Evolutionary conservation across 2,797 vertebrate genomes (phyloP).

Genomic region (Pipistrellus pygmaeus): DNA sequence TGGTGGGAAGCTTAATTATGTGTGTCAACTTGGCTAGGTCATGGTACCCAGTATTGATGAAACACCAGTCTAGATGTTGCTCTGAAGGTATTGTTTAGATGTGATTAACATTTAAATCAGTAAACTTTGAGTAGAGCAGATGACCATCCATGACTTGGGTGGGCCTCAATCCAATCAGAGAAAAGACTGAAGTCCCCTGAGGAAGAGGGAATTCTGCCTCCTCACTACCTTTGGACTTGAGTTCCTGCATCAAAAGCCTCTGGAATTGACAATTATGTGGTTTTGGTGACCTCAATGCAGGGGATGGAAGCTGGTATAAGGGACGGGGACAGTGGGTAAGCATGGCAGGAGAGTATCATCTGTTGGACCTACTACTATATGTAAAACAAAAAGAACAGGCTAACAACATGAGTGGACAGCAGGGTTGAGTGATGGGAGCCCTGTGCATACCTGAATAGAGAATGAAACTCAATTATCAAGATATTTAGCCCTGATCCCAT

Average conservation of each 20-base stretch:
- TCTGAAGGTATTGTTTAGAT: not conserved
- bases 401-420: not conserved
- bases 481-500: conserved; percentile 56
- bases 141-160: not conserved
- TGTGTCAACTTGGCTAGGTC: not conserved
- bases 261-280: not conserved
- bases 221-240: not conserved
- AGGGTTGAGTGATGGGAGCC: conserved; percentile 4
- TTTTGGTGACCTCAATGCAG: not conserved
- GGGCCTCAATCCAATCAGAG: not conserved
- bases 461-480: conserved; percentile 66
- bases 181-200: not conserved
- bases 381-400: not conserved
- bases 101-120: conserved; percentile 11
- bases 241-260: not conserved
- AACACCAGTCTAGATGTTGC: not conserved
- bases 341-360: not conserved
- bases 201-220: not conserved
- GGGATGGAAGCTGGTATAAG: not conserved
- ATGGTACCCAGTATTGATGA: not conserved
- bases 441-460: conserved; percentile 57
- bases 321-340: not conserved
- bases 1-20: not conserved
- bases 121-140: not conserved
- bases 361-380: not conserved